Percentiles rank a stretch among this genome's conserved stretches.
Evolutionary conservation across 1,140 invertebrate genomes (phyloP).

Genomic region (Eumeta japonica): DNA sequence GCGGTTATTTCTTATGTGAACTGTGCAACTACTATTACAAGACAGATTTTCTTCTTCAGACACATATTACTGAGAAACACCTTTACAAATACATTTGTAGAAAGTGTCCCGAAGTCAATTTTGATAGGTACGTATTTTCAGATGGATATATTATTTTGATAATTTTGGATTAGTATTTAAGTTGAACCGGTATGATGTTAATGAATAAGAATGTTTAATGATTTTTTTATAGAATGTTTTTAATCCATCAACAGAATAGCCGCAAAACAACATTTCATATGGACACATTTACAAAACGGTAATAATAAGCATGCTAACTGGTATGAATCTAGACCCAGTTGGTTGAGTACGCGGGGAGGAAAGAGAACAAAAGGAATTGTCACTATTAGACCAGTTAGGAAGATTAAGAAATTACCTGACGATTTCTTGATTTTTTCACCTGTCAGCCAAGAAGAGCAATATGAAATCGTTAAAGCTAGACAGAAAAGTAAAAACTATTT

Average conservation of each 20-base stretch:
- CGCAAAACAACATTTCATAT: conserved; percentile 40
- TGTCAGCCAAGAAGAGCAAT: conserved; percentile 38
- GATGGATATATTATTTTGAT: not conserved
- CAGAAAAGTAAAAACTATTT: conserved; percentile 34
- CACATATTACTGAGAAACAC: conserved; percentile 43
- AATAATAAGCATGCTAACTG: conserved; percentile 22
- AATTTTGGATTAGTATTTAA: not conserved
- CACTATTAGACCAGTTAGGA: conserved; percentile 16
- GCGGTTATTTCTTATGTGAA: conserved; percentile 27
- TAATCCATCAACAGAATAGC: conserved; percentile 19
- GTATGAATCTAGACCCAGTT: conserved; percentile 22
- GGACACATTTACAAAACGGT: conserved; percentile 30
- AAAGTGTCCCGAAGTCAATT: conserved; percentile 43
- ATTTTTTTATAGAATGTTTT: not conserved
- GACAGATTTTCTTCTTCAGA: conserved; percentile 36
- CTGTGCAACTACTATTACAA: conserved; percentile 41
- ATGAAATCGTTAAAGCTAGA: conserved; percentile 25
- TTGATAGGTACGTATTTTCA: conserved; percentile 27
- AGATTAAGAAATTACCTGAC: conserved; percentile 22
- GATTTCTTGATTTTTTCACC: conserved; percentile 34
- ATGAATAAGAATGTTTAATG: not conserved
- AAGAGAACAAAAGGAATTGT: conserved; percentile 20
- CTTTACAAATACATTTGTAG: conserved; percentile 48
- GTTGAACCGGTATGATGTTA: not conserved
- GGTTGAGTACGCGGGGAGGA: conserved; percentile 17